These are phyloP conservation scores for Spilarctia lutea DNA, from an alignment of 2,888 invertebrate genomes.

Conservation along the genomic window DNA sequence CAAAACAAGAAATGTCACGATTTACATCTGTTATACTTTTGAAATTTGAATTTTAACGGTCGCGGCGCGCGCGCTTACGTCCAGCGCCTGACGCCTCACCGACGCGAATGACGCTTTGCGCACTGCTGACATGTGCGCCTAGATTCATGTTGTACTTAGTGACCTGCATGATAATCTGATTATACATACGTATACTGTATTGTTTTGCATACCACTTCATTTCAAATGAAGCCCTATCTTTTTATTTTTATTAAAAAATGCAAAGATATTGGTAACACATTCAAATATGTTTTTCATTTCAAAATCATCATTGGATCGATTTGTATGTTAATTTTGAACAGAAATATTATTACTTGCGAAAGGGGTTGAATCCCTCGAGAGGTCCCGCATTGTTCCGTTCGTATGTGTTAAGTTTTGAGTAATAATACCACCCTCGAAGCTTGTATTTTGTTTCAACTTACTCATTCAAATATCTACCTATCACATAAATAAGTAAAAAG, in stretches of 20 bases:
- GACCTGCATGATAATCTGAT: constrained; percentile 82
- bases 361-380: constrained; percentile 62
- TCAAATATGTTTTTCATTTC: constrained; percentile 29
- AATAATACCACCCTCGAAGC: constrained; percentile 57
- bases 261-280: constrained; percentile 1
- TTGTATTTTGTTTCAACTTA: constrained; percentile 33
- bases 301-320: constrained; percentile 46
- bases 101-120: constrained; percentile 76
- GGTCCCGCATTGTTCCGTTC: constrained; percentile 61
- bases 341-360: constrained; percentile 61
- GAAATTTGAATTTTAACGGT: constrained; percentile 72
- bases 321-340: constrained; percentile 53
- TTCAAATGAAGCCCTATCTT: constrained; percentile 56
- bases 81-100: constrained; percentile 65
- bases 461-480: constrained; percentile 40
- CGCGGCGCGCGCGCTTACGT: constrained; percentile 71
- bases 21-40: constrained; percentile 56
- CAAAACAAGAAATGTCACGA: constrained; percentile 53
- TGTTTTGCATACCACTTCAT: constrained; percentile 63
- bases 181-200: constrained; percentile 64
- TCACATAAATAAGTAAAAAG: constrained; percentile 33
- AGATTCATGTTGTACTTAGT: constrained; percentile 68
- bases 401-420: constrained; percentile 58
- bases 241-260: constrained; percentile 7
- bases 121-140: constrained; percentile 61